These are phyloP conservation scores for Malurus alboscapulatus DNA, from an alignment of 2,113 vertebrate genomes.

Conservation along the genomic window DNA sequence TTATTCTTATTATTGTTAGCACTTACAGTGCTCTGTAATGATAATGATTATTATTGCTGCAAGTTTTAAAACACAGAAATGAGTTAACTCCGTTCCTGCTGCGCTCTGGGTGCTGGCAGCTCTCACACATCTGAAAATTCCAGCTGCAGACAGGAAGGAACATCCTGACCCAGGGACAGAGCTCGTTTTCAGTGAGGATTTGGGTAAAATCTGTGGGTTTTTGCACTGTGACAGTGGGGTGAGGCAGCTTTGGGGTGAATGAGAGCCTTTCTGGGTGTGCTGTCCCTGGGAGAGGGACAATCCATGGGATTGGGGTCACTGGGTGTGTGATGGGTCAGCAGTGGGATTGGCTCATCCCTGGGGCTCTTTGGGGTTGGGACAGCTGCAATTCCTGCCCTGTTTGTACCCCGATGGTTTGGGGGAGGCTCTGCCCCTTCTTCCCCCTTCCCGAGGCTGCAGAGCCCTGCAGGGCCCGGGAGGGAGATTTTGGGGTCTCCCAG, in stretches of 20 bases:
- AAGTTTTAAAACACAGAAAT: not conserved
- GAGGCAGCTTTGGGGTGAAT: not conserved
- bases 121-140: not conserved
- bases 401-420: not conserved
- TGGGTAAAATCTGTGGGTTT: fast-evolving
- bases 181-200: fast-evolving
- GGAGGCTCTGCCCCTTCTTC: not conserved
- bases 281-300: not conserved
- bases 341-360: too few relatives aligned
- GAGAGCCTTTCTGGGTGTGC: not conserved
- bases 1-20: not conserved
- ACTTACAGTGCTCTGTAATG: not conserved
- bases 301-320: fast-evolving
- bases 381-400: fast-evolving
- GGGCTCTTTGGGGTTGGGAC: not conserved
- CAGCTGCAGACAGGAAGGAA: not conserved
- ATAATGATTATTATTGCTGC: not conserved
- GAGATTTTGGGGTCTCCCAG: not conserved
- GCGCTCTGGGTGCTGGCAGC: not conserved
- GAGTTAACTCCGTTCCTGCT: not conserved
- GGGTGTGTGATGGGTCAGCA: fast-evolving
- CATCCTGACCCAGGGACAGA: not conserved
- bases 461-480: not conserved
- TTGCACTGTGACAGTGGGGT: fast-evolving
- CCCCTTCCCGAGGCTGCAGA: not conserved